Evolutionary conservation across 2,888 invertebrate genomes (phyloP).

Genomic region (Sinopyrophorus schimmeli): DNA sequence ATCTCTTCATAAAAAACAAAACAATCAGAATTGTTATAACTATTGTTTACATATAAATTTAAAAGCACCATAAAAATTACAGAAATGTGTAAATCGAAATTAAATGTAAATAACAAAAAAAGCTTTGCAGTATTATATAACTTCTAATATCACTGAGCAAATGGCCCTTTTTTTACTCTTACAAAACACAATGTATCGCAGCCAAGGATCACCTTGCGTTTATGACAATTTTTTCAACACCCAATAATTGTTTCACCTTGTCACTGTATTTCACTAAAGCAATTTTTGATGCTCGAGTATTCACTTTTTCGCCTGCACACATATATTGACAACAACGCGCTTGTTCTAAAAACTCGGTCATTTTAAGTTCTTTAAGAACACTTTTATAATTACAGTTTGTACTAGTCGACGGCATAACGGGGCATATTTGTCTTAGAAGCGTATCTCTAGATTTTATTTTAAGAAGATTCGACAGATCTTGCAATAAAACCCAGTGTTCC

Average conservation of each 20-base stretch:
- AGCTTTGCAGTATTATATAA: constrained; percentile 16
- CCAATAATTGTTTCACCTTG: constrained; percentile 77
- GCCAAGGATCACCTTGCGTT: constrained; percentile 58
- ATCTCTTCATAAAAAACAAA: no score
- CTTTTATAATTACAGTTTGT: constrained; percentile 39
- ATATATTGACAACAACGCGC: constrained; percentile 79
- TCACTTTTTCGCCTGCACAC: constrained; percentile 77
- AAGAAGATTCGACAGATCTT: constrained; percentile 75
- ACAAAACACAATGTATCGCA: constrained; percentile 13
- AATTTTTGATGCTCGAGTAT: constrained; percentile 79
- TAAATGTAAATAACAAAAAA: constrained; percentile 19
- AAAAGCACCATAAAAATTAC: constrained; percentile 29
- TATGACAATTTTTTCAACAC: constrained; percentile 76
- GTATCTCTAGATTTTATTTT: constrained; percentile 83
- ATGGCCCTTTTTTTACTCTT: constrained; percentile 9
- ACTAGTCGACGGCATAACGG: constrained; percentile 57
- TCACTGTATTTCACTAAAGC: constrained; percentile 83
- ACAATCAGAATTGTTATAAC: no score
- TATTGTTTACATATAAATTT: no score
- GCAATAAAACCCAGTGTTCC: constrained; percentile 80
- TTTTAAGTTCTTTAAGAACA: constrained; percentile 70
- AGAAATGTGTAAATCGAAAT: constrained; percentile 13
- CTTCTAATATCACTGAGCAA: constrained; percentile 32
- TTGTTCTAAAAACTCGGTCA: constrained; percentile 78
- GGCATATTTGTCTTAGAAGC: constrained; percentile 72